Percentiles rank a stretch among this genome's conserved stretches.
Conservation (phyloP, 2,797 vertebrate genomes). For the Bradypodion ventrale region DNA sequence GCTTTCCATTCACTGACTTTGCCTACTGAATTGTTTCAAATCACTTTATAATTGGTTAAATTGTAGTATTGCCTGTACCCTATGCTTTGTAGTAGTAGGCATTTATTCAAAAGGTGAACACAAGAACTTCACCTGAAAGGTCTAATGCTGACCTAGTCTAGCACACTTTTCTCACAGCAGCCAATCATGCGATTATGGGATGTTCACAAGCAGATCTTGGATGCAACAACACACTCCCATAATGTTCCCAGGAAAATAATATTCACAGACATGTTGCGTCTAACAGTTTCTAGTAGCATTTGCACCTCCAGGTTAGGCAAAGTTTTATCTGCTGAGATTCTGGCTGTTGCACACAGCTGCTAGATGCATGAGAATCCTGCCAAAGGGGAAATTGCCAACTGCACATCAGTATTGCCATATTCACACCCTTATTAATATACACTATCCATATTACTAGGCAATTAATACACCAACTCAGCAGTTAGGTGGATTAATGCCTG, state of each 20-base stretch:
- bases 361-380: background rate
- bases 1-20: too few species aligned
- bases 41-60: too few species aligned
- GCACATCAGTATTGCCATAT: background rate
- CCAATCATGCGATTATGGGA: background rate
- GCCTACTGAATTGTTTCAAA: too few species aligned
- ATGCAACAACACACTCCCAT: background rate
- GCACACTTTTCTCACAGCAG: background rate
- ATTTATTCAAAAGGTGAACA: background rate
- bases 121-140: background rate
- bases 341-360: background rate
- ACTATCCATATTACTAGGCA: constrained; percentile 1
- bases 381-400: background rate
- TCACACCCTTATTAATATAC: background rate
- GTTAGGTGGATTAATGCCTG: constrained; percentile 2
- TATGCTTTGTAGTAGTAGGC: too few species aligned
- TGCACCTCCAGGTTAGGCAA: background rate
- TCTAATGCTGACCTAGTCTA: background rate
- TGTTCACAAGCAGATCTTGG: background rate
- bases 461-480: constrained; percentile 14
- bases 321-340: background rate
- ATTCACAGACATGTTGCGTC: background rate
- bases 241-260: background rate
- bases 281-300: background rate
- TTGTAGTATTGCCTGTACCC: too few species aligned